Base-by-base conservation (phyloP, 2,113 vertebrate species). In the Chamaea fasciata region DNA sequence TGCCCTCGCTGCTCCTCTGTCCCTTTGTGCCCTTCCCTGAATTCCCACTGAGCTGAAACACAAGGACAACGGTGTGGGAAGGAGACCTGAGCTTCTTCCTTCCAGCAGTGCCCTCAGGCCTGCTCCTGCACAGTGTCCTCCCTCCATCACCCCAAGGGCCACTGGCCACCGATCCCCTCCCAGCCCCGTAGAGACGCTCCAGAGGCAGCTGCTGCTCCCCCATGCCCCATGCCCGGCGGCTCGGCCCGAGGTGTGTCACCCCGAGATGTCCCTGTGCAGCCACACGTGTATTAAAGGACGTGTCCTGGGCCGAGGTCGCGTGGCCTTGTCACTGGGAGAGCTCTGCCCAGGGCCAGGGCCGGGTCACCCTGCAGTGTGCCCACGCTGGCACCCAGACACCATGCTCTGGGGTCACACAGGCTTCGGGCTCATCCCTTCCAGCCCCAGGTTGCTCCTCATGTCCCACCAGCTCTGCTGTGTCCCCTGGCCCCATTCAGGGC, bases 211-310 rank as follows among this genome's bases (percentile, higher is more conserved):
- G 42, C 23, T 37, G 46, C 26, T 81, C 63, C 53, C 37, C 59
- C 7, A 5, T 64, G 59, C 50, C 37, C 35, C 31, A 3, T 31
- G n/a, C 83, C 64, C 0, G 0, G 23, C 0, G 1, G 57, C n/a
- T 24, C 59, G 87, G 79, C 53, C 68, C 10, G 9, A 65, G 79
- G 11, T 67, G 83, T 70, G 46, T 22, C 71, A 88, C 83, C 59
- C 70, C 2, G 7, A 78, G 88, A 16, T 78, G 90, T 77, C 50
- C 49, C 85, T 2, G 4, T 1, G 17, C 0, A 19, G 83, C 62
- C 83, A 37, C 62, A 30, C 3, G 0, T 27, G 35, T 28, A 97
- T 97, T 97, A 97, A 97, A 97, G 69, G 73, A 85, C 2, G 10
- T 92, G 60, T 92, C 77, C 65, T 1, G 33, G 67, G 83, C 44